Percentiles rank a stretch among this genome's conserved stretches.
These are phyloP conservation scores for Chionomys nivalis DNA, from an alignment of 2,113 vertebrate genomes.

Conservation along the genomic window DNA sequence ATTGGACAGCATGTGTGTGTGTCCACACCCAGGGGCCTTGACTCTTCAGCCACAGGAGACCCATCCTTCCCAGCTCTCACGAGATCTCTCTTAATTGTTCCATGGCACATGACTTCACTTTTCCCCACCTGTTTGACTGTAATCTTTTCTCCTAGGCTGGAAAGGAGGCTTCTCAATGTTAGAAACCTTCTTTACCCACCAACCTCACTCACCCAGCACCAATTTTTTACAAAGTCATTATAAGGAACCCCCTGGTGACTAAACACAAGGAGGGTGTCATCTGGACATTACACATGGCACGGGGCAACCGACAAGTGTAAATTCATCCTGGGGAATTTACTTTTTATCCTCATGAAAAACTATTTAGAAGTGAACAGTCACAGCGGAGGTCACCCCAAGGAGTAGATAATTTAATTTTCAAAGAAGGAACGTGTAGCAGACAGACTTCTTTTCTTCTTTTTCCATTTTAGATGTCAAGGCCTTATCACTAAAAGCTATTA, in stretches of 20 bases:
- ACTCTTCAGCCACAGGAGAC: neutral
- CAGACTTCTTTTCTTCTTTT: neutral
- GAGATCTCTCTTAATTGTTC: neutral
- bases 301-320: no score
- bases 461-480: neutral
- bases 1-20: neutral
- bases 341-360: neutral
- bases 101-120: neutral
- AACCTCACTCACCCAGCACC: accelerated
- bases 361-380: neutral
- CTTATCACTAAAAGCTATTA: slow-evolving; percentile 11
- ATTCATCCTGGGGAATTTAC: neutral
- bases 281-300: neutral
- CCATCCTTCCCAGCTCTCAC: accelerated
- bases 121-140: neutral
- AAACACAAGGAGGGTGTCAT: neutral
- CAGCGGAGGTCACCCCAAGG: neutral
- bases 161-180: neutral
- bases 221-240: accelerated
- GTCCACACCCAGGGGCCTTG: accelerated
- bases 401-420: neutral
- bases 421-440: neutral
- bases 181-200: accelerated
- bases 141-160: neutral
- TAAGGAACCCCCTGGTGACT: neutral